These are phyloP conservation scores for Caenorhabditis sp. DNA, from an alignment of 2,888 invertebrate species.

Conservation along the genomic window DNA sequence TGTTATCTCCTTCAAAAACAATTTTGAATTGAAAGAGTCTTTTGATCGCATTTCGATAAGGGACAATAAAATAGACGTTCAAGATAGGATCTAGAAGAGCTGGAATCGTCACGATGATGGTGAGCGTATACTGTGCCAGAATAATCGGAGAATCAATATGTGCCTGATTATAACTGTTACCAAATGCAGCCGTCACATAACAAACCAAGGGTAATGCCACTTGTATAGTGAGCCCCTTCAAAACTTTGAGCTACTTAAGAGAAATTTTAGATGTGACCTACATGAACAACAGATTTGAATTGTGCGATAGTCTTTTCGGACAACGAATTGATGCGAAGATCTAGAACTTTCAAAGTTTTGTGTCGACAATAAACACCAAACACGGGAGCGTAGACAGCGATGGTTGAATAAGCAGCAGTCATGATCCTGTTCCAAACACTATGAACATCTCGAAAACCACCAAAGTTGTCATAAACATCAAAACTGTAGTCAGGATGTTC, in stretches of 20 bases:
- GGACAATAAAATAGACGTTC: background rate
- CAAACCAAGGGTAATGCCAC: background rate
- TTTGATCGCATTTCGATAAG: background rate
- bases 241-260: background rate
- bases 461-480: slow-evolving; percentile 15
- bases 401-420: background rate
- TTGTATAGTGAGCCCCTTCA: background rate
- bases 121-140: background rate
- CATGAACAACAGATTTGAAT: background rate
- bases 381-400: background rate
- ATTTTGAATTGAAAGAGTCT: background rate
- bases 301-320: background rate
- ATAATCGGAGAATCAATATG: background rate
- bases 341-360: background rate
- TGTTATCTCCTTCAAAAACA: no score
- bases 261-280: background rate
- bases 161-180: background rate
- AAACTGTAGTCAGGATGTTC: slow-evolving; percentile 28
- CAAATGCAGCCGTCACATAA: background rate
- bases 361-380: background rate
- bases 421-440: slow-evolving; percentile 10
- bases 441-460: slow-evolving; percentile 24
- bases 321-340: background rate
- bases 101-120: background rate
- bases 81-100: background rate